Evolutionary conservation across 2,113 vertebrate species (phyloP), one percentile per base, ranked within the genome.

Genomic region (Xenotilapia caudafasciata): DNA sequence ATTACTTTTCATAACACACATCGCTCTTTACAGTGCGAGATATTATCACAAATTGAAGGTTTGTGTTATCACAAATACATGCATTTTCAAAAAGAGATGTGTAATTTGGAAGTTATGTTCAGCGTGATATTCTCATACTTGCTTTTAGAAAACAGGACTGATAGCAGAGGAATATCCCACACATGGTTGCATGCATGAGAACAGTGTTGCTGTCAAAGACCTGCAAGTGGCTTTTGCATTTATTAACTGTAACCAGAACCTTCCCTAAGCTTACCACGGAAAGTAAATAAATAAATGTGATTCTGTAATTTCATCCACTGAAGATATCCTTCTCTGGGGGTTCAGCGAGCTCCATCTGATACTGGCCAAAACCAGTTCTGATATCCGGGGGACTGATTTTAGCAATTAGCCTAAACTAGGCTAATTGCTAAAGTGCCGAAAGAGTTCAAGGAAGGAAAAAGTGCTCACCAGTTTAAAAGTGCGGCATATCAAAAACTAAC

Each of bases 1-100:
- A 92, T 90, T 79, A 86, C 87, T 83, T 90, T 85, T 88, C 42
- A 79, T 65, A 90, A 85, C 81, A 85, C 81, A 83, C 88, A 47
- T 55, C 4, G 28, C 80, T 92, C 80, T 86, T 85, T 83, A 85
- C 87, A 88, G 82, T 86, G 81, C 33, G 9, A 51, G 90, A 84
- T 49, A 70, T 73, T 33, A 84, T 28, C 62, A 15, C 86, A 70
- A 85, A 84, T 65, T 15, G 42, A 55, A 31, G 40, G 54, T 81
- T 77, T 51, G 73, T n/a, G n/a, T 77, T 49, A 31, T 33, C 73
- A 33, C 15, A 33, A 77, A 83, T 4, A 7, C 65, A 49, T 28
- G 85, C 33, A 11, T 89, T 91, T 88, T 89, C 60, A 60, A 6
- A 60, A 86, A 86, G 91, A 80, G 90, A 89, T 93, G 83, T 42